Percentiles rank a stretch among this genome's conserved stretches.
phyloP scores from a whole-genome alignment of 2,797 vertebrate genomes.

The Dendrocincla tyrannina region DNA sequence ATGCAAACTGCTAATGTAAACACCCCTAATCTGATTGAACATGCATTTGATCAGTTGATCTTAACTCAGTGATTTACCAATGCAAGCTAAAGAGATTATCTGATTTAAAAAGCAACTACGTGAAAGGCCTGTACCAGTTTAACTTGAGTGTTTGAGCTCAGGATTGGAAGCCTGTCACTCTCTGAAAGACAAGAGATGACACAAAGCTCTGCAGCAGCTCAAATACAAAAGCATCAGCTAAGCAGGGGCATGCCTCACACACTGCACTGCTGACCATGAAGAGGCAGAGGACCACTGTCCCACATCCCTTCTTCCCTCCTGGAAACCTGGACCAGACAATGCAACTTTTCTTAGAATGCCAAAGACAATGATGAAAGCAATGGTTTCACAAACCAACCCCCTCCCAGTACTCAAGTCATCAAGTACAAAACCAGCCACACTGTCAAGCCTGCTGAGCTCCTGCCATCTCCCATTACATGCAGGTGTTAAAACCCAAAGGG shows the following conservation, averaged over 20 bases:
- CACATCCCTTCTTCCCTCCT: not conserved
- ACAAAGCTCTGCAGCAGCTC: not conserved
- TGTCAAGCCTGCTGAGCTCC: not conserved
- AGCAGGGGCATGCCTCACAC: not conserved
- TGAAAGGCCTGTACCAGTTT: not conserved
- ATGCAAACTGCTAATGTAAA: constrained; percentile 8
- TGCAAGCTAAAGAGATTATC: constrained; percentile 31
- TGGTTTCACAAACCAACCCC: not conserved
- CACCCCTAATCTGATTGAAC: constrained; percentile 2
- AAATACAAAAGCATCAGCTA: not conserved
- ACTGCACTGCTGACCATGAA: not conserved
- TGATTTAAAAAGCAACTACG: not conserved
- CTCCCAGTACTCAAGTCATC: not conserved
- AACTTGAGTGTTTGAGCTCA: not conserved
- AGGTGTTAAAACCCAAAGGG: constrained; percentile 32
- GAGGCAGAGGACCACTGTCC: not conserved
- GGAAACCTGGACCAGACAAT: not conserved
- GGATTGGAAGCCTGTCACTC: not conserved
- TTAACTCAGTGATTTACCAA: constrained; percentile 22
- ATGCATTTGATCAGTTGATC: not conserved
- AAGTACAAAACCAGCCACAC: not conserved
- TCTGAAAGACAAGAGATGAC: not conserved
- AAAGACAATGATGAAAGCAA: not conserved
- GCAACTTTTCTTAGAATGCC: not conserved
- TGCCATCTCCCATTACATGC: not conserved